Conservation (phyloP, 2,113 vertebrate genomes). For the Enhydra lutris region DNA sequence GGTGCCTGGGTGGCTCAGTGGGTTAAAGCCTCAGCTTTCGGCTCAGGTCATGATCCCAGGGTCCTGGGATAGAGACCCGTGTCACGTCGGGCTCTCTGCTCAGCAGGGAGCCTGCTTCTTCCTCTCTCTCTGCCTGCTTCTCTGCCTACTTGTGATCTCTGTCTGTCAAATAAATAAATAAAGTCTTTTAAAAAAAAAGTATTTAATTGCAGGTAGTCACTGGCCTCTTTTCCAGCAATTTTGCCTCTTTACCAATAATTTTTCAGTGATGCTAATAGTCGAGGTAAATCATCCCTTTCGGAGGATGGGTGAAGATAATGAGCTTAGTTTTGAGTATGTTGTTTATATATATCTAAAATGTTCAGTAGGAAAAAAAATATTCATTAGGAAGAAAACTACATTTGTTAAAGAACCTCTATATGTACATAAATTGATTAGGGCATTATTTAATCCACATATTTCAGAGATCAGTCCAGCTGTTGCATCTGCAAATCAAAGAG, state of each 20-base stretch:
- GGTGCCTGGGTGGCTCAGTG: too few species aligned
- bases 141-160: too few species aligned
- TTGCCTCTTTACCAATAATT: neutral
- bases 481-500: neutral
- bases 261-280: neutral
- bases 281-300: neutral
- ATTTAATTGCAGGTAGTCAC: neutral
- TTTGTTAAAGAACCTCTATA: neutral
- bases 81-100: too few species aligned
- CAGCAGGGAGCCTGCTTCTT: too few species aligned
- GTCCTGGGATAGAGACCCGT: too few species aligned
- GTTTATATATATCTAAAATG: neutral
- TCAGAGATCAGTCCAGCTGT: neutral
- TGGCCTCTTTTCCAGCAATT: neutral
- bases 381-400: neutral
- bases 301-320: neutral
- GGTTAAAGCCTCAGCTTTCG: too few species aligned
- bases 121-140: too few species aligned
- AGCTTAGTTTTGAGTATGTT: conserved; percentile 1
- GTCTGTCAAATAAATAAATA: too few species aligned
- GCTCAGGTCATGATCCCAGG: too few species aligned
- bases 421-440: neutral
- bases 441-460: neutral
- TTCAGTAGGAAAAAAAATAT: neutral
- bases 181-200: neutral